A percentile compares a stretch with the other conserved stretches of the same genome.
Evolutionary conservation across 2,888 invertebrate species (phyloP).

Genomic region (Cantharis rufa): DNA sequence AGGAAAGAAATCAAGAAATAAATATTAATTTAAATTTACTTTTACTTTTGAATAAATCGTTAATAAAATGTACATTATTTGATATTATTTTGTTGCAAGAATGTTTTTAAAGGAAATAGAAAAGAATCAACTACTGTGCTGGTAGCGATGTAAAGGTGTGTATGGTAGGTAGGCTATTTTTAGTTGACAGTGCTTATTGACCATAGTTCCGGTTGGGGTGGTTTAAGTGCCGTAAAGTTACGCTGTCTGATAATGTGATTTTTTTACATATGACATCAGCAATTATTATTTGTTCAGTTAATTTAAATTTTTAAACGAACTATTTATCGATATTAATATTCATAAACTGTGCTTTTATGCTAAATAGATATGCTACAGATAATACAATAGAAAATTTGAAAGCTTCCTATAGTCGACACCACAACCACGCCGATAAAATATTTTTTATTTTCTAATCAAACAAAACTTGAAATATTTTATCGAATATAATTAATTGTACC

Average conservation of each 20-base stretch:
- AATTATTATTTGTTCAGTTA: not conserved
- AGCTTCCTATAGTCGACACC: not conserved
- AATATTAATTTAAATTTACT: not conserved
- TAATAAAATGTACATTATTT: not conserved
- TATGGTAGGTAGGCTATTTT: conserved; percentile 21
- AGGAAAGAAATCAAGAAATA: not conserved
- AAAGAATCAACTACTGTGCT: conserved; percentile 3
- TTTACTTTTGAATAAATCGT: not conserved
- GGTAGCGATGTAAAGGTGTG: conserved; percentile 8
- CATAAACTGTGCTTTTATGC: not conserved
- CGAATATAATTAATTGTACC: no score
- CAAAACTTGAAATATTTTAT: not conserved
- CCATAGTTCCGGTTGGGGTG: conserved; percentile 43
- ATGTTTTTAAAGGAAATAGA: not conserved
- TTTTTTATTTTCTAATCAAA: not conserved
- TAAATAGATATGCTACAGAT: not conserved
- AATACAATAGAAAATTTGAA: not conserved
- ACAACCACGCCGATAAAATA: not conserved
- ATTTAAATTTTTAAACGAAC: not conserved
- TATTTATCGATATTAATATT: not conserved
- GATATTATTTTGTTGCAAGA: not conserved
- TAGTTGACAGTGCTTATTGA: conserved; percentile 37
- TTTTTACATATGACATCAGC: conserved; percentile 7
- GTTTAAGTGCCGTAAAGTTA: conserved; percentile 38
- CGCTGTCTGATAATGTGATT: conserved; percentile 36